Base-by-base conservation (phyloP, 2,113 vertebrate species). In the Ibidorhyncha struthersii region DNA sequence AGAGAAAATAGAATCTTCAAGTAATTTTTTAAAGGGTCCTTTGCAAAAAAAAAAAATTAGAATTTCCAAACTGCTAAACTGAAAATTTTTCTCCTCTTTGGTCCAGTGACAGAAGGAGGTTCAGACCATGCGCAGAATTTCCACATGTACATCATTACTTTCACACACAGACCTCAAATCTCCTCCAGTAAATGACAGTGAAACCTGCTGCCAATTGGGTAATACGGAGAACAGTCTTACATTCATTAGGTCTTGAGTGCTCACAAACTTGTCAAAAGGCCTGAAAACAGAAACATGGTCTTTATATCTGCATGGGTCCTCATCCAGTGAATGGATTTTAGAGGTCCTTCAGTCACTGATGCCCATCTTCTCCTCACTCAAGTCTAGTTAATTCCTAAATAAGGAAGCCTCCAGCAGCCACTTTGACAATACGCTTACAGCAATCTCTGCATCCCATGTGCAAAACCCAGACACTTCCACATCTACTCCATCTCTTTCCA, bases 391-490 rank as follows among this genome's bases (percentile, higher is more conserved):
- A 89, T 26, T 78, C 52, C 38, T 73, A 12, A 80, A 73, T 56
- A 76, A 81, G 27, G 71, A 74, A 91, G 34, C 67, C 38, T 83
- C 26, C 69, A 70, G 45, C 40, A 81, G 41, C 16, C 50, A 74
- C 27, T 63, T 27, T 58, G 32, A 40, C 21, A 36, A 15, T 3
- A 50, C 0, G 1, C 14, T 53, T 18, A 56, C 9, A 43, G 52
- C 1, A 0, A 82, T n/a, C 30, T 62, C 59, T 73, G 58, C 8
- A 69, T 27, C 36, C 23, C 5, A 0, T 5, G 3, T 12, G 52
- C 32, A 66, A 50, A 82, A 72, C 20, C n/a, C 55, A 66, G 45
- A 26, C 7, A 53, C 12, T 38, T 73, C 15, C 20, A n/a, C 12
- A 55, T 9, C 66, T 87, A 16, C 5, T 32, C 20, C 47, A 32